A percentile compares a stretch with the other conserved stretches of the same genome.
phyloP scores from a whole-genome alignment of 2,797 vertebrate species.

The Muscicapa comitata region DNA sequence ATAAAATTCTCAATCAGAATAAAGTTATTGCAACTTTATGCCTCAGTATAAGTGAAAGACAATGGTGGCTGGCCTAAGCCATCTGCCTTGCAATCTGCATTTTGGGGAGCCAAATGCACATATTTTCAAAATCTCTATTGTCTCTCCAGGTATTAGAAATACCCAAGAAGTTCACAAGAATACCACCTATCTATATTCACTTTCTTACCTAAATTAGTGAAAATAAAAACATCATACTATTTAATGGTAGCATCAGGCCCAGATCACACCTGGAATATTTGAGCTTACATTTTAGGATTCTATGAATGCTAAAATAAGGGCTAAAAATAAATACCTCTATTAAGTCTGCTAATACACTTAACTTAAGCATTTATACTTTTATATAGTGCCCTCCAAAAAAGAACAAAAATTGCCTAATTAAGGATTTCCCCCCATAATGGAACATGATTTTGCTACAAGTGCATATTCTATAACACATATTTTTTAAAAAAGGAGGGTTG shows the following conservation, averaged over 20 bases:
- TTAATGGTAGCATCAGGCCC: neutral
- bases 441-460: neutral
- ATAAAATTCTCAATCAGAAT: neutral
- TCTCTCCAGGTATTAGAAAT: neutral
- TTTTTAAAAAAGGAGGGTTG: no score
- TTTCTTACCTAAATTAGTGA: neutral
- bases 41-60: neutral
- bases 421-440: neutral
- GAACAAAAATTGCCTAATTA: neutral
- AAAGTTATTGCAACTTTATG: neutral
- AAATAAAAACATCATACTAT: neutral
- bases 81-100: neutral
- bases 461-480: neutral
- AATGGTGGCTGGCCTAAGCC: neutral
- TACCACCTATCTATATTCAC: neutral
- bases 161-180: neutral
- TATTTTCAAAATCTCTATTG: neutral
- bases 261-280: neutral
- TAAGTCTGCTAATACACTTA: neutral
- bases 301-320: neutral
- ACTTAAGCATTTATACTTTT: neutral
- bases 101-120: neutral
- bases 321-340: neutral
- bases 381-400: neutral
- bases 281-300: neutral